phyloP scores from a whole-genome alignment of 2,113 vertebrate genomes.

The Semnornis frantzii region DNA sequence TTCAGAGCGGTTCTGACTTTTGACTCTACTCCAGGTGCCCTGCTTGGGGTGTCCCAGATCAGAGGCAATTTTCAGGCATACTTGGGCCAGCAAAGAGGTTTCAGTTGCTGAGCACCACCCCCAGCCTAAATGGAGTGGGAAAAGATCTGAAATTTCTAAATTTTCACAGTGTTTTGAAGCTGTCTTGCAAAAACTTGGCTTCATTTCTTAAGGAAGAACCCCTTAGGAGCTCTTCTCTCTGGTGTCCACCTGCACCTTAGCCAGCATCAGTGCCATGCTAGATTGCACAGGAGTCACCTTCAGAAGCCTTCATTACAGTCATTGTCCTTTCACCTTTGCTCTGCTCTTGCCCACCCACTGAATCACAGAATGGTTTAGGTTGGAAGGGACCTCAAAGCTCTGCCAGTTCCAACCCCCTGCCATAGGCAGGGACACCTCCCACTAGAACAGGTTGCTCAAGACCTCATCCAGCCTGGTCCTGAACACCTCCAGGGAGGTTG shows the following conservation, averaged over 20 bases:
- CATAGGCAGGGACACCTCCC: too few species aligned
- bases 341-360: not conserved
- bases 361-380: not conserved
- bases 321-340: not conserved
- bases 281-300: not conserved
- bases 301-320: not conserved
- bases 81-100: not conserved
- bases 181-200: not conserved
- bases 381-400: too few species aligned
- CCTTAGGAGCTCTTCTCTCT: not conserved
- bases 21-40: not conserved
- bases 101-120: not conserved
- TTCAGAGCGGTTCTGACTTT: not conserved
- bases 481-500: too few species aligned
- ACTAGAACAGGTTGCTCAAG: too few species aligned
- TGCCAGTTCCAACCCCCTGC: too few species aligned
- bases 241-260: not conserved
- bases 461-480: too few species aligned
- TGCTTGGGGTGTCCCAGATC: not conserved
- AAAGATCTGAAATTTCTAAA: not conserved
- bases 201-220: not conserved
- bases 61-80: not conserved
- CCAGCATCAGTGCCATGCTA: fast-evolving
- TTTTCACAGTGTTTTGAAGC: not conserved
- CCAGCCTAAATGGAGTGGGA: not conserved